These are phyloP conservation scores for Drosophila ochracea DNA, from an alignment of 2,888 invertebrate species.

Conservation along the genomic window DNA sequence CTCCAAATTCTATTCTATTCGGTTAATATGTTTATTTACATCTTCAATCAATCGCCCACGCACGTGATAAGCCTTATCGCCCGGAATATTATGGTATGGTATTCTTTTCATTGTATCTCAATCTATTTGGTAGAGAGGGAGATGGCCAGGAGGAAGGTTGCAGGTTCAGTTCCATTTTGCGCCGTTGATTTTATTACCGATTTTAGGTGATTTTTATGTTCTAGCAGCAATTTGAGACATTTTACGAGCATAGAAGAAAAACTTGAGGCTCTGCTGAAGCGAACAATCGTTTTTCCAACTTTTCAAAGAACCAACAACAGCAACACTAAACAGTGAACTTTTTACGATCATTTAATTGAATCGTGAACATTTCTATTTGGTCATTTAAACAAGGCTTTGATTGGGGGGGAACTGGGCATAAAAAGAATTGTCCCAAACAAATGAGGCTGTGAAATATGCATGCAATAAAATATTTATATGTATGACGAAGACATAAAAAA, in stretches of 20 bases:
- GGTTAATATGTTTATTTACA: conserved; percentile 21
- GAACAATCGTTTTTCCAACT: conserved; percentile 42
- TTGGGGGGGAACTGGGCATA: conserved; percentile 31
- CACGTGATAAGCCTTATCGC: conserved; percentile 46
- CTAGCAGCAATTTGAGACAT: conserved; percentile 70
- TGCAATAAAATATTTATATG: conserved; percentile 54
- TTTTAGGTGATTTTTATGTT: conserved; percentile 80
- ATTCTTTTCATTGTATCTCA: conserved; percentile 20
- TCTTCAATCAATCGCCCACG: conserved; percentile 43
- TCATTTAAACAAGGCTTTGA: conserved; percentile 43
- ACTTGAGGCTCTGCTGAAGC: conserved; percentile 25
- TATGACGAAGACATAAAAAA: conserved; percentile 37
- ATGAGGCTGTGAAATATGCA: conserved; percentile 67
- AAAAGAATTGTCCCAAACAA: conserved; percentile 50
- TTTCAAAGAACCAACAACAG: conserved; percentile 12
- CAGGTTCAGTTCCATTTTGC: conserved; percentile 48
- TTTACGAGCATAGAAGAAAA: conserved; percentile 61
- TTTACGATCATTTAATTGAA: conserved; percentile 78
- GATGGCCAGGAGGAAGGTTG: neutral
- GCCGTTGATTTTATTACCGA: conserved; percentile 67
- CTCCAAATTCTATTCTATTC: neutral
- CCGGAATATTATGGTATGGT: conserved; percentile 8
- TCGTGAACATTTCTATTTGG: conserved; percentile 71
- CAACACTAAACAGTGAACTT: conserved; percentile 45
- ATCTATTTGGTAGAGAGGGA: conserved; percentile 22